phyloP scores from a whole-genome alignment of 2,888 invertebrate genomes.

The Priocnemis perturbator region DNA sequence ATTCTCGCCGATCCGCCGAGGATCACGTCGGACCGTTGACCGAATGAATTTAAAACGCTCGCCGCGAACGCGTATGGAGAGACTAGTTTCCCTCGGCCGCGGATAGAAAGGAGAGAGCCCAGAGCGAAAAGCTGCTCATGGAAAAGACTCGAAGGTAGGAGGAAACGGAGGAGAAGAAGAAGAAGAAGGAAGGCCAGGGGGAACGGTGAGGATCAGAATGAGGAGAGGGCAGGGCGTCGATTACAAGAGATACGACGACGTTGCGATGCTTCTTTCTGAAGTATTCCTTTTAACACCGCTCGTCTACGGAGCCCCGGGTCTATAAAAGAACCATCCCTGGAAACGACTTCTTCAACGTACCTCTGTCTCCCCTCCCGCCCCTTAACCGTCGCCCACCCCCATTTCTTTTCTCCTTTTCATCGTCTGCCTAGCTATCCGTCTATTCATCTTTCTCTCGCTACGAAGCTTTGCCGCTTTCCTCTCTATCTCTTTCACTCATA shows the following conservation, averaged over 20 bases:
- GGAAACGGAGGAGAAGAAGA: slow-evolving; percentile 14
- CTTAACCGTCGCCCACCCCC: too few species aligned
- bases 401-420: neutral
- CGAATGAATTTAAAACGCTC: slow-evolving; percentile 35
- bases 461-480: neutral
- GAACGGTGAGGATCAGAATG: slow-evolving; percentile 7
- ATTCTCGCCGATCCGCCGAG: slow-evolving; percentile 22
- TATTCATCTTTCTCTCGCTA: too few species aligned
- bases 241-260: slow-evolving; percentile 40
- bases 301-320: slow-evolving; percentile 3
- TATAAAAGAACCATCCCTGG: slow-evolving; percentile 5
- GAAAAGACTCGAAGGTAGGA: neutral
- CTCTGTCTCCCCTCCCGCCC: neutral
- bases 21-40: slow-evolving; percentile 22
- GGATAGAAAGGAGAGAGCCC: neutral
- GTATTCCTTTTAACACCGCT: slow-evolving; percentile 11
- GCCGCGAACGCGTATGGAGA: slow-evolving; percentile 24
- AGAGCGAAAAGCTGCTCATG: too few species aligned
- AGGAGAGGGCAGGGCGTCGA: slow-evolving; percentile 38
- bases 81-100: slow-evolving; percentile 12
- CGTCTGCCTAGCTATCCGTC: neutral
- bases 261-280: slow-evolving; percentile 17
- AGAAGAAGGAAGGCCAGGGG: slow-evolving; percentile 22
- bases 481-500: neutral
- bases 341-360: slow-evolving; percentile 7